Base-by-base conservation (phyloP, 2,888 invertebrate genomes). In the Epistrophe grossulariae region DNA sequence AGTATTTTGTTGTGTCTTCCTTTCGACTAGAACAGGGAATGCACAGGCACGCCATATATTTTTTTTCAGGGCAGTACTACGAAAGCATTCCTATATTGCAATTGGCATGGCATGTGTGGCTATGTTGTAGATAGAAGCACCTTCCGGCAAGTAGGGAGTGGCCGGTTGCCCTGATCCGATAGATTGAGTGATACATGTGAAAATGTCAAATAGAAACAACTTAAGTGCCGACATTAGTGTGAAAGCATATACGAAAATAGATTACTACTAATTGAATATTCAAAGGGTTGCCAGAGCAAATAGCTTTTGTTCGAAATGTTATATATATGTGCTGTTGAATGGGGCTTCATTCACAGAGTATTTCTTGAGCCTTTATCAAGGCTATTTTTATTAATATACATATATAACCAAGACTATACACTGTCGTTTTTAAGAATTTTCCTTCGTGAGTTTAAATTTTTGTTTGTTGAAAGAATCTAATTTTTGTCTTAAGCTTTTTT, bases 121-220 rank as follows among this genome's bases (percentile, higher is more conserved):
- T 64, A 17, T 35, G 13, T 45, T 3, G 38, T 24, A 48, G 9
- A 35, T 31, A 64, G 48, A 57, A 64, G 52, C 59, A 78, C 78
- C 52, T 78, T 77, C 78, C 78, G 82, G 52, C 71, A 79, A 70
- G 70, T 55, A 79, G 74, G 83, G 79, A 74, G 68, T 74, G 70
- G 68, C 24, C 28, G 57, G 76, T 50, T 60, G 31, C 38, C 70
- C 64, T 60, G 40, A 71, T 74, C 50, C 24, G 70, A 74, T 71
- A 70, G 74, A 70, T 84, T 79, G 83, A 78, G 66, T 83, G 83
- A 79, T 79, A 52, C 38, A 62, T 84, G 72, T 59, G 84, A 71
- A 84, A 80, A 84, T 79, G 79, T 84, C 84, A 84, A 80, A 72
- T 45, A 45, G 76, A 79, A 71, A 84, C 74, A 84, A 79, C 70